Conservation (phyloP, 1,140 invertebrate species). For the Pollicipes pollicipes region DNA sequence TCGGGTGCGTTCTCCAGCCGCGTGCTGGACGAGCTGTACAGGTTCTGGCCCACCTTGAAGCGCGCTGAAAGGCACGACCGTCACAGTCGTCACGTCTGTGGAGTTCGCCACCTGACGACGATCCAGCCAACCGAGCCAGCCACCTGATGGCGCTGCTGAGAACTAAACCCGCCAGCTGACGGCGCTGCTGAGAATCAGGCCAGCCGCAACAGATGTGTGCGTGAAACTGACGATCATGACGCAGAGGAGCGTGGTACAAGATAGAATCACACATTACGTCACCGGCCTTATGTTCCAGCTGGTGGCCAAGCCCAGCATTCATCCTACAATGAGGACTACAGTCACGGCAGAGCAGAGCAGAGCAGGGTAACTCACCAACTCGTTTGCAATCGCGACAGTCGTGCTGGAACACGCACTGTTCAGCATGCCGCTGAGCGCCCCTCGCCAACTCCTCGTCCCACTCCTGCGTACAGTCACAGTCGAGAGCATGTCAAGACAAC, state of each 20-base stretch:
- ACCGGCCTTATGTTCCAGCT: too few species aligned
- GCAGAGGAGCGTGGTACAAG: too few species aligned
- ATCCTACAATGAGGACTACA: not conserved
- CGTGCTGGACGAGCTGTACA: constrained; percentile 11
- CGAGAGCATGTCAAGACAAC: too few species aligned
- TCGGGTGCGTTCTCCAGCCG: constrained; percentile 12
- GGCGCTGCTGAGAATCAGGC: not conserved
- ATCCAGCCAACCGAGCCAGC: not conserved
- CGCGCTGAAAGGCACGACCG: constrained; percentile 12
- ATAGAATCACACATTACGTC: too few species aligned
- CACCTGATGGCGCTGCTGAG: not conserved
- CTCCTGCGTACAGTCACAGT: too few species aligned
- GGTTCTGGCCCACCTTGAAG: constrained; percentile 16
- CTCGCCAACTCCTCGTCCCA: constrained; percentile 75
- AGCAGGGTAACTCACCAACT: constrained; percentile 40
- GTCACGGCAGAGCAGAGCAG: too few species aligned
- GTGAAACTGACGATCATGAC: not conserved
- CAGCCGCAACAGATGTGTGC: too few species aligned
- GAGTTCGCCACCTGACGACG: not conserved
- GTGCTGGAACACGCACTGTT: constrained; percentile 53
- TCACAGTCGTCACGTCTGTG: too few species aligned
- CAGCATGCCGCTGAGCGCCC: constrained; percentile 59
- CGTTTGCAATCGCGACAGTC: constrained; percentile 34
- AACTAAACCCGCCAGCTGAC: constrained; percentile 4
- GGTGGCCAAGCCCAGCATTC: not conserved